Evolutionary conservation across 2,888 invertebrate species (phyloP), one percentile per base, ranked within the genome.

Genomic region (Tethea ocularis): DNA sequence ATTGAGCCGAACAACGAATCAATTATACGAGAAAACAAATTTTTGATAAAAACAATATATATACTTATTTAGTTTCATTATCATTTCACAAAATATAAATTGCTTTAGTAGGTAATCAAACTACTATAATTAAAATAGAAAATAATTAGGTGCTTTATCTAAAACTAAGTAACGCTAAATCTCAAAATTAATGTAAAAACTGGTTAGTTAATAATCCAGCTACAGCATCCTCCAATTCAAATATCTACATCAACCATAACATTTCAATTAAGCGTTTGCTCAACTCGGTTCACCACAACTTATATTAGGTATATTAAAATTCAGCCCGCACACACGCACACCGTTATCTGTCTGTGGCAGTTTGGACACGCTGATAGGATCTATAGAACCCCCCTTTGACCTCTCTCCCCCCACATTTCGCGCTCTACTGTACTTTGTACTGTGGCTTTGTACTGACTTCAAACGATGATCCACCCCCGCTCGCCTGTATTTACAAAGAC

Each of bases 271-370:
- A 79, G 68, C 75, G 33, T 33, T 17, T 24, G 54, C 33, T 33
- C 54, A 46, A 46, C 46, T 46, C 10, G 46, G 46, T 75, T 77
- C 75, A 72, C 78, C 78, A 62, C 77, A 76, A 75, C 75, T 74
- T 74, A 71, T 72, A 74, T 71, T 73, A 72, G 72, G 67, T 75
- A 72, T 83, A 83, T 89, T 89, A 87, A 88, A 89, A 89, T 89
- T 89, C 87, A 77, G 73, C 54, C 54, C 82, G 75, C 85, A 83
- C 86, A 84, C 85, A 82, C 82, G 77, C 77, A 73, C 73, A 69
- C 63, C 70, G 80, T 86, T 90, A 90, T 91, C 91, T 87, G 88
- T 83, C 83, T 84, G 84, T 84, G 88, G 88, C 88, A 87, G 88
- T 88, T 88, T 85, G 83, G 88, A 84, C 84, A 82, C 77, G 77